Conservation (phyloP, 2,888 invertebrate genomes). For the Polydrusus cervinus region DNA sequence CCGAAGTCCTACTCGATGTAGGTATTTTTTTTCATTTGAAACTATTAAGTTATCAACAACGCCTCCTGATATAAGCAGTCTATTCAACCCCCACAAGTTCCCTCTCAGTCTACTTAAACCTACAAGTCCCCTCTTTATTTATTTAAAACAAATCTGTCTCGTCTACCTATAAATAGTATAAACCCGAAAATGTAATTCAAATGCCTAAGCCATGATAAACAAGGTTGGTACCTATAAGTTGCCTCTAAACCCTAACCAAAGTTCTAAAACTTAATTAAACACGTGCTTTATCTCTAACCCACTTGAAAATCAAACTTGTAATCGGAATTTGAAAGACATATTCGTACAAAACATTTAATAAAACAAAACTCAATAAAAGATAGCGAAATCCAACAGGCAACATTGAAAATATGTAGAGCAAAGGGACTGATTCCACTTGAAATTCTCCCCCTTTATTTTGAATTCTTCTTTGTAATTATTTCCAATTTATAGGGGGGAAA, state of each 20-base stretch:
- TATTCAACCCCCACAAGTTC: too few species aligned
- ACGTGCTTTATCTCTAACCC: constrained; percentile 57
- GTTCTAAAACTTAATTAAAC: constrained; percentile 57
- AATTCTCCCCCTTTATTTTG: constrained; percentile 48
- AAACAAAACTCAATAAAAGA: constrained; percentile 39
- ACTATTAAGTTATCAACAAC: too few species aligned
- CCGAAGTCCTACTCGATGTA: too few species aligned
- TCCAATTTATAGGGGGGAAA: constrained; percentile 38
- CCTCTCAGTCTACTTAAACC: too few species aligned
- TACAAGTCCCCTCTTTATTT: too few species aligned
- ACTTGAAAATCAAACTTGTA: constrained; percentile 42
- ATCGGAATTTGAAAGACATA: constrained; percentile 42
- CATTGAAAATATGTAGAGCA: constrained; percentile 46
- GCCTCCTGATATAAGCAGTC: too few species aligned
- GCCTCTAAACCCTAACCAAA: background rate
- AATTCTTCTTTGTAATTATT: constrained; percentile 48
- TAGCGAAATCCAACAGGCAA: constrained; percentile 20
- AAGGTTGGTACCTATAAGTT: background rate
- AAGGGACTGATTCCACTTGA: constrained; percentile 46
- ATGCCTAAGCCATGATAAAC: background rate
- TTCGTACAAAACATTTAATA: constrained; percentile 37
- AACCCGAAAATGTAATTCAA: background rate
- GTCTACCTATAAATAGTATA: background rate
- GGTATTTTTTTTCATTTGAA: too few species aligned
- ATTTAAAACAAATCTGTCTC: too few species aligned